These are phyloP conservation scores for Glomeris maerens DNA, from an alignment of 1,140 invertebrate species.

Conservation along the genomic window DNA sequence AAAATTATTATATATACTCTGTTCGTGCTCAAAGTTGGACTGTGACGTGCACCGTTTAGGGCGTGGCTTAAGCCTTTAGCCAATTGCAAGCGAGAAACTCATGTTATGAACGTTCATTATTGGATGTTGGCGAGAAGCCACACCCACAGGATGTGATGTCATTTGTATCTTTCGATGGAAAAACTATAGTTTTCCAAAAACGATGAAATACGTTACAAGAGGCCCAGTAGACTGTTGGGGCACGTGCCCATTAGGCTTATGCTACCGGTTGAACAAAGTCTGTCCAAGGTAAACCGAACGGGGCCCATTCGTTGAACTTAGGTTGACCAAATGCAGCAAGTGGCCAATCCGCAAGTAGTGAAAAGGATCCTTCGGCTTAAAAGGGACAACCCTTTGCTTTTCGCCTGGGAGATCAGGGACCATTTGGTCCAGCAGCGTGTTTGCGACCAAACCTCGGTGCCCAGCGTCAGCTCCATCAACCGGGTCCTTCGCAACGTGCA, in stretches of 20 bases:
- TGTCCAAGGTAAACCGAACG: no score
- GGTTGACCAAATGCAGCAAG: slow-evolving; percentile 42
- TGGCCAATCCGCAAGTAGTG: slow-evolving; percentile 78
- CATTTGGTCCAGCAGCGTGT: slow-evolving; percentile 65
- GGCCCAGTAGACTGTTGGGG: background rate
- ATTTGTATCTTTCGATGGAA: slow-evolving; percentile 1
- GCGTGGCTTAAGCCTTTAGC: no score
- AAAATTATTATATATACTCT: no score
- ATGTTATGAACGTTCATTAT: no score
- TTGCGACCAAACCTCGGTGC: slow-evolving; percentile 53
- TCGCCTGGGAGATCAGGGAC: slow-evolving; percentile 85
- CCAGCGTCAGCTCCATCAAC: slow-evolving; percentile 88
- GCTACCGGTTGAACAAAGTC: no score
- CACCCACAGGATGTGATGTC: background rate
- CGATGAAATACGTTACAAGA: background rate
- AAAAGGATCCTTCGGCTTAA: slow-evolving; percentile 81
- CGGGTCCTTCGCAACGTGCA: slow-evolving; percentile 73
- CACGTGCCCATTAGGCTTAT: background rate
- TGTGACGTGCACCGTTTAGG: no score
- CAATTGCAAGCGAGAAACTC: no score
- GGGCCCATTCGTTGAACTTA: background rate
- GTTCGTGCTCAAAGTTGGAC: no score
- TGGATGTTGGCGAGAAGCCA: no score
- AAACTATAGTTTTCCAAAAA: background rate
- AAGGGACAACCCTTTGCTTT: slow-evolving; percentile 81